A percentile compares a stretch with the other conserved stretches of the same genome.
These are phyloP conservation scores for Epicampocera succincta DNA, from an alignment of 2,888 invertebrate species.

Conservation along the genomic window DNA sequence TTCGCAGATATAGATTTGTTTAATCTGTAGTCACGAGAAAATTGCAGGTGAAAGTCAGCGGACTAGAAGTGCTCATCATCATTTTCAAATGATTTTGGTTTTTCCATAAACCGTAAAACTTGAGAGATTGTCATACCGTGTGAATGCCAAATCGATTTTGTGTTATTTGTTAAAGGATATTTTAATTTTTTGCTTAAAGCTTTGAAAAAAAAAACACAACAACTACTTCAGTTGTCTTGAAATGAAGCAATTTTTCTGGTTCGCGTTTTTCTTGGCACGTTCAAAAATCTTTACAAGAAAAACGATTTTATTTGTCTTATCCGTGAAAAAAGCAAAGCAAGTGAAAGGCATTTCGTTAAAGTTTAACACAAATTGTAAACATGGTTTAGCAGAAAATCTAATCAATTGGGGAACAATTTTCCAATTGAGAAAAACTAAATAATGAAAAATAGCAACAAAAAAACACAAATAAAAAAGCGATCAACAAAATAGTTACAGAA, in stretches of 20 bases:
- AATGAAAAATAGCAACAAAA: too few species aligned
- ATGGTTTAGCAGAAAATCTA: conserved; percentile 67
- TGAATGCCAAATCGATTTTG: too few species aligned
- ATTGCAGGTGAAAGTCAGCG: too few species aligned
- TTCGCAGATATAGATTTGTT: too few species aligned
- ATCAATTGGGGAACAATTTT: conserved; percentile 69
- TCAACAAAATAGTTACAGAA: conserved; percentile 40
- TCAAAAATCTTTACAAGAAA: conserved; percentile 35
- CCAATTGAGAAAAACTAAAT: conserved; percentile 33
- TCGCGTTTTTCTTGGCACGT: conserved; percentile 17
- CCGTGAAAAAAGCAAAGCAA: conserved; percentile 61
- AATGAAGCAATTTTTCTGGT: conserved; percentile 42
- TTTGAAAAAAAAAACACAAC: too few species aligned
- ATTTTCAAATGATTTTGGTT: too few species aligned
- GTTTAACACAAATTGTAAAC: conserved; percentile 69
- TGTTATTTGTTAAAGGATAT: too few species aligned
- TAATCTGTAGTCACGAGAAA: too few species aligned
- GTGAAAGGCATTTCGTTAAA: conserved; percentile 68
- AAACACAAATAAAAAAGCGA: neutral
- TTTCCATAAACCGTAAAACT: too few species aligned
- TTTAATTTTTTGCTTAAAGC: too few species aligned
- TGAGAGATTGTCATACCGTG: too few species aligned
- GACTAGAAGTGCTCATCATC: too few species aligned
- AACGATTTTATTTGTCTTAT: conserved; percentile 4
- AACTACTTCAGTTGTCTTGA: conserved; percentile 53